Base-by-base conservation (phyloP, 2,888 invertebrate species). In the Parthenolecanium corni region DNA sequence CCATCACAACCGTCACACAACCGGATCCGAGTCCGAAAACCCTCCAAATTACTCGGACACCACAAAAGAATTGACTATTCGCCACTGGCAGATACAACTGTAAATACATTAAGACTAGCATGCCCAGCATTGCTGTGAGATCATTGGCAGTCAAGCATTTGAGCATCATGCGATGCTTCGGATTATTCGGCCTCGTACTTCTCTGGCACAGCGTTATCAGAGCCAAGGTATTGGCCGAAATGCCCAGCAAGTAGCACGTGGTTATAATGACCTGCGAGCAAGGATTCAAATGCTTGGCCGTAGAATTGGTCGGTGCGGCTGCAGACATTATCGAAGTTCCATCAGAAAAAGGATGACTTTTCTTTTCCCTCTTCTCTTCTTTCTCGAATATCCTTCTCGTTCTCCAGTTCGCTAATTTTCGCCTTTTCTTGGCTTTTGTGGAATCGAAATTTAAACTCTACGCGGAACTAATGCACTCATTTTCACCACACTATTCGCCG, bases 1-100 rank as follows among this genome's bases (percentile, higher is more conserved):
- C 89, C 90, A 91, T 91, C 64, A 89, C 85, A 71, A 88, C 82
- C 21, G 90, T 89, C 69, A 90, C 88, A 75, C 88, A 87, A 47
- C 89, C 90, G 68, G 89, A 89, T 70, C 88, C 88, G 65, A 90
- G 78, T 53, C 90, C 91, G 74, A 90, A 90, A 68, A 85, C 82
- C 65, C 90, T 79, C 75, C 88, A 82, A 61, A 86, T 76, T 5
- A 90, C 86, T 67, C 85, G 78, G 66, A 80, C 73, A 38, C 77
- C 79, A 74, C 87, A 87, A 72, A 79, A 79, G 42, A 72, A 71
- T 14, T 69, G 66, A 31, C 66, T 67, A 23, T 68, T 68, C 40
- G 71, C 65, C 36, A 73, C 68, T n/a, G 72, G 67, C n/a, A 75
- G 67, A 67, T 74, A 74, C 65, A 75, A 71, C 62, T 76, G 76